Base-by-base conservation (phyloP, 2,888 invertebrate species). In the Trichopria drosophilae region DNA sequence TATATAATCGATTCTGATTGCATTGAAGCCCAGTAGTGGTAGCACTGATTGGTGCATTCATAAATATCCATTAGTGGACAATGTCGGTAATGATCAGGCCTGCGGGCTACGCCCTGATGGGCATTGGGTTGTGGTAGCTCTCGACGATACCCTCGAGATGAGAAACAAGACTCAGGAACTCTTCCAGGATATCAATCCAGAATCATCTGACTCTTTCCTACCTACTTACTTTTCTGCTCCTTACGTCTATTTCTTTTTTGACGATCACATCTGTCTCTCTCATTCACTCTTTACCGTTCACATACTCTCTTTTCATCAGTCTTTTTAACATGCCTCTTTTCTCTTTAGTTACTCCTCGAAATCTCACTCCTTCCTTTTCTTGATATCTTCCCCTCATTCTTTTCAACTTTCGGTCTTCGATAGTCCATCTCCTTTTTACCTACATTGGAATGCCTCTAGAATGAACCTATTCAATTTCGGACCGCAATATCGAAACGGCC, bases 51-150 rank as follows among this genome's bases (percentile, higher is more conserved):
- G 73, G 72, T 66, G 71, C 70, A 74, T 75, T 75, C 74, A 75
- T 73, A 74, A 75, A 74, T 73, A 75, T 73, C 73, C 73, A 74
- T 73, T 74, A 73, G 71, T 66, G 69, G 65, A 74, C 73, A 74
- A 74, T 74, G 72, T 73, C 65, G 66, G 71, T 75, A 74, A 74
- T 73, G 74, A 74, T 72, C 68, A 63, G 64, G 65, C 64, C 67
- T 65, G 67, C 62, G 67, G 69, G 69, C 67, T 68, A 72, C 71
- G 68, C 72, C 71, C 69, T 67, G 64, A 58, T 64, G 55, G 51
- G 57, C 44, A 44, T 54, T 49, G 40, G 36, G 36, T 57, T 58
- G 57, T 65, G 59, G 65, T 63, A 68, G 68, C 66, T 60, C 57
- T 59, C 60, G 59, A 62, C 59, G 62, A 61, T 65, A 63, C 65